Evolutionary conservation across 2,888 invertebrate species (phyloP).

Genomic region (Ornithoptera alexandrae): DNA sequence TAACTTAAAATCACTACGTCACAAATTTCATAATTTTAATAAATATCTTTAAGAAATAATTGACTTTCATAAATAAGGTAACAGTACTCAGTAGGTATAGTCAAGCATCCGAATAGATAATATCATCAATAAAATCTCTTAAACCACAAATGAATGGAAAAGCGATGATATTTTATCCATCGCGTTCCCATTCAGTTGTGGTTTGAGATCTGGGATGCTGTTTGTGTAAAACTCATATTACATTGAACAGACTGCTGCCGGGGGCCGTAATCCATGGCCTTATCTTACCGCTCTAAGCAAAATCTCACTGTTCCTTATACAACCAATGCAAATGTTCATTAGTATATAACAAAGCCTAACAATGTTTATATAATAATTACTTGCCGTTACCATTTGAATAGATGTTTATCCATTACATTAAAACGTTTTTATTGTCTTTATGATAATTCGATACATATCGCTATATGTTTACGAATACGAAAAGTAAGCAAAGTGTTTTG

Average conservation of each 20-base stretch:
- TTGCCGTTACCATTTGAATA: neutral
- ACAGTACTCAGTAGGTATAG: neutral
- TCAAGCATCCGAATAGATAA: neutral
- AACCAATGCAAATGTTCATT: conserved; percentile 14
- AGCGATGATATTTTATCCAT: neutral
- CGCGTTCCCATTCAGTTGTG: conserved; percentile 12
- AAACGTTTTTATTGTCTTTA: neutral
- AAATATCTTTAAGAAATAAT: neutral
- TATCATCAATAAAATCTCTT: neutral
- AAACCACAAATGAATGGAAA: conserved; percentile 2
- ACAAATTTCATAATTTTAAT: neutral
- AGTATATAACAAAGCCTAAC: neutral
- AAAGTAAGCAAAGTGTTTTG: neutral
- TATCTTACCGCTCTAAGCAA: conserved; percentile 34
- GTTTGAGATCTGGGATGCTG: conserved; percentile 20
- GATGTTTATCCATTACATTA: neutral
- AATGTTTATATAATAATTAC: neutral
- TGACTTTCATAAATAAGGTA: neutral
- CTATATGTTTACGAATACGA: neutral
- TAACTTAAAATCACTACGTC: conserved; percentile 4
- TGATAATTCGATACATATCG: too few relatives aligned
- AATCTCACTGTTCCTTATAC: conserved; percentile 35
- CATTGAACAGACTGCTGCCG: conserved; percentile 30
- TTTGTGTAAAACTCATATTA: conserved; percentile 16
- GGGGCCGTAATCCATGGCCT: conserved; percentile 39